Percentiles rank a stretch among this genome's conserved stretches.
Evolutionary conservation across 2,113 vertebrate species (phyloP).

Genomic region (Lepus timidus): DNA sequence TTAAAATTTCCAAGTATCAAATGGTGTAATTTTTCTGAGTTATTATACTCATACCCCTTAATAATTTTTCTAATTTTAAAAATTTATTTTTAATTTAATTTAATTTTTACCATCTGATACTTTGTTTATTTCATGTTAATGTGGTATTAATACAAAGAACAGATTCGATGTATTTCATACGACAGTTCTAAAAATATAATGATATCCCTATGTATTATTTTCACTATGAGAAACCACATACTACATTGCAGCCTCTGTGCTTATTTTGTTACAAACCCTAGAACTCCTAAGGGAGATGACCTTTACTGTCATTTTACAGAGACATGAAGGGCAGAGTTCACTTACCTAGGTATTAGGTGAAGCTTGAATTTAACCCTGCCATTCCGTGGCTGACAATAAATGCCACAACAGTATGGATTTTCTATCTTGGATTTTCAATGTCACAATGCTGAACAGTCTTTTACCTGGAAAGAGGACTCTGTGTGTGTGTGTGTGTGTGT

Average conservation of each 20-base stretch:
- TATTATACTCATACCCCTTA: neutral
- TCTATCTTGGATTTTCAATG: neutral
- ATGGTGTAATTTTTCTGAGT: neutral
- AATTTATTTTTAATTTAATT: neutral
- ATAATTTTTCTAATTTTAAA: neutral
- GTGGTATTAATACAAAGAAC: too few species aligned
- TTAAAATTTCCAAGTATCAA: neutral
- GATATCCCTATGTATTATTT: neutral
- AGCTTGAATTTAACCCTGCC: neutral
- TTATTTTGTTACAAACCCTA: neutral
- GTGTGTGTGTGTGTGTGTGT: too few species aligned
- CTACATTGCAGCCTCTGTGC: rapidly evolving
- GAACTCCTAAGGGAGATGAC: neutral
- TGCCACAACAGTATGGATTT: neutral
- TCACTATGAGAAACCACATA: neutral
- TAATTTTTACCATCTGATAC: too few species aligned
- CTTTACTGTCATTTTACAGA: neutral
- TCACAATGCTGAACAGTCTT: neutral
- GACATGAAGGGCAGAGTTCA: neutral
- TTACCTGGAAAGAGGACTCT: neutral
- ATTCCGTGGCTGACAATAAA: neutral
- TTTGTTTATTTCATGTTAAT: too few species aligned
- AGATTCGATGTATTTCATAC: too few species aligned
- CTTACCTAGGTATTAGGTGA: neutral
- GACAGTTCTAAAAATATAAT: too few species aligned